Evolutionary conservation across 2,797 vertebrate species (phyloP).

Genomic region (Gastrophryne carolinensis): DNA sequence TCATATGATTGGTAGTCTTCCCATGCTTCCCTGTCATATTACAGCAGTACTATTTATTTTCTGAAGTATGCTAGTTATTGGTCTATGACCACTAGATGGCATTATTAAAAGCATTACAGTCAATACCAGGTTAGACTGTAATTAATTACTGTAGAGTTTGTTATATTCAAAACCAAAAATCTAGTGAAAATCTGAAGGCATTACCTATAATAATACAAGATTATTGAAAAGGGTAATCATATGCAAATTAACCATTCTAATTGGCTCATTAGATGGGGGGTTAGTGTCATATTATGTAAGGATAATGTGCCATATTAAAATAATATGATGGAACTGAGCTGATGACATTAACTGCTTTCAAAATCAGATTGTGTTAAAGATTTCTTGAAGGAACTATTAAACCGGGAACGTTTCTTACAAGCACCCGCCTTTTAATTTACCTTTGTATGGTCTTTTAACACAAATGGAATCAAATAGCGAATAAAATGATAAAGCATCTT

Average conservation of each 20-base stretch:
- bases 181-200: slow-evolving; percentile 18
- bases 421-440: not conserved
- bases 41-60: too few species aligned
- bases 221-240: slow-evolving; percentile 38
- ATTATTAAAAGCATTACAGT: not conserved
- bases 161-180: slow-evolving; percentile 19
- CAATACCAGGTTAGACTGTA: not conserved
- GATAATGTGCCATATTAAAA: slow-evolving; percentile 28
- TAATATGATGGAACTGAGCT: slow-evolving; percentile 29
- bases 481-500: too few species aligned
- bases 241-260: slow-evolving; percentile 35
- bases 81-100: slow-evolving; percentile 6
- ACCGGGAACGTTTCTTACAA: not conserved
- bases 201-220: slow-evolving; percentile 28
- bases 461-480: too few species aligned
- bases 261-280: slow-evolving; percentile 27
- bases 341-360: slow-evolving; percentile 19
- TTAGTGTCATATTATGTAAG: slow-evolving; percentile 31
- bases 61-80: too few species aligned
- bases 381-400: not conserved
- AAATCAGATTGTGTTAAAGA: slow-evolving; percentile 5
- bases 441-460: too few species aligned
- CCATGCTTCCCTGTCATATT: too few species aligned
- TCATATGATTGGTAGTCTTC: too few species aligned
- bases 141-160: slow-evolving; percentile 6